Base-by-base conservation (phyloP, 2,888 invertebrate species). In the Eilema caniola region DNA sequence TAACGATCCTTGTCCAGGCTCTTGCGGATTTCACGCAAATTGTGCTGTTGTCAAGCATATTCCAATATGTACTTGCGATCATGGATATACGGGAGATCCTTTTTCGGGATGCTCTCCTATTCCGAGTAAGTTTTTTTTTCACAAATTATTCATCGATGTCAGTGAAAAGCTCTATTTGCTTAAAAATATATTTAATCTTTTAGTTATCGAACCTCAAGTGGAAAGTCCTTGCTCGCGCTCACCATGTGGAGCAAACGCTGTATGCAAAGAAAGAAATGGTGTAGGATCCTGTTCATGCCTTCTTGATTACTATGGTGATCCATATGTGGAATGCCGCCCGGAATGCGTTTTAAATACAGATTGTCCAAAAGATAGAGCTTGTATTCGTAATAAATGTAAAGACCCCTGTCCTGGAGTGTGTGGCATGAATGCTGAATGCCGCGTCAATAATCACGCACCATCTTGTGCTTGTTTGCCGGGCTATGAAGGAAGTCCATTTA, bases 261-360 rank as follows among this genome's bases (percentile, higher is more conserved):
- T 97, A 80, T 98, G 98, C 92, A 97, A 97, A 91, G 97, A 98
- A 93, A 96, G 97, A 84, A 96, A 97, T 86, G 97, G 97, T 81
- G 97, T 97, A 70, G 98, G 98, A 63, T 97, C 98, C 75, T 98
- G 98, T 90, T 96, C 96, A 76, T 98, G 98, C 92, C 93, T 98
- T 77, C 96, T 97, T 71, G 98, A 98, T 85, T 98, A 98, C 90
- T 97, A 97, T 84, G 98, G 98, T 67, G 98, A 98, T 94, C 98
- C 98, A 2, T 98, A 98, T 85, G 95, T 97, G 61, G 97, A 97
- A 86, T 98, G 98, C 90, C 96, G 98, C 87, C 98, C 98, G 33
- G 98, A 98, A 95, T 98, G 98, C 89, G 97, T 98, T n/a, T 96
- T 97, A 81, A 98, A 98, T 89, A 97, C 97, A 12, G 98, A 98